Conservation (phyloP, 2,888 invertebrate genomes). For the Latheticus oryzae region DNA sequence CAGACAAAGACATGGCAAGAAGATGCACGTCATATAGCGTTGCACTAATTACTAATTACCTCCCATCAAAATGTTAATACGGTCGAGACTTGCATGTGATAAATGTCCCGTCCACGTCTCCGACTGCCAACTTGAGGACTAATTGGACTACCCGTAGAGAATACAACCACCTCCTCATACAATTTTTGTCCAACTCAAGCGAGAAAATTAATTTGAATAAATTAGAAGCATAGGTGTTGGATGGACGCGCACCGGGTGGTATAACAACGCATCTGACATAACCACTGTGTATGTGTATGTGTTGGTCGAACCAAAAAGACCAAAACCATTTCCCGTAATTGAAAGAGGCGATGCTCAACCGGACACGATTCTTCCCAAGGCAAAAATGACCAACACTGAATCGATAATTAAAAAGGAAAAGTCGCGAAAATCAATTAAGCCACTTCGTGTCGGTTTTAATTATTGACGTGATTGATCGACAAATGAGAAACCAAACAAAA, state of each 20-base stretch:
- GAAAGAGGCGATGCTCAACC: constrained; percentile 10
- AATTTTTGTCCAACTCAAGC: constrained; percentile 9
- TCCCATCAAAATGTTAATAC: constrained; percentile 52
- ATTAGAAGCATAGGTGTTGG: constrained; percentile 28
- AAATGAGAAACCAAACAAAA: too few species aligned
- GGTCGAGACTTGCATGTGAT: constrained; percentile 21
- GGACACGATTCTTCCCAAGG: constrained; percentile 1
- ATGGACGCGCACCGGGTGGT: constrained; percentile 22
- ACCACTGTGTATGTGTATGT: constrained; percentile 7
- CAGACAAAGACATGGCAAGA: constrained; percentile 14
- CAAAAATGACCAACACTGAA: constrained; percentile 13
- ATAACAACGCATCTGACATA: constrained; percentile 24
- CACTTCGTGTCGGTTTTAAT: constrained; percentile 27
- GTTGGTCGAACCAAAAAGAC: constrained; percentile 3
- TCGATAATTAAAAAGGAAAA: constrained; percentile 32
- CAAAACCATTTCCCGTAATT: constrained; percentile 18
- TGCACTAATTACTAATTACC: constrained; percentile 54
- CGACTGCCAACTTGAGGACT: constrained; percentile 28
- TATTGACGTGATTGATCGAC: constrained; percentile 29
- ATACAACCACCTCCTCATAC: constrained; percentile 19
- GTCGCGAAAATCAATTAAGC: constrained; percentile 32
- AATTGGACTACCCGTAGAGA: constrained; percentile 29
- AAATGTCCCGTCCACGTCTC: constrained; percentile 24
- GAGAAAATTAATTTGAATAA: constrained; percentile 30
- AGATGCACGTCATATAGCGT: constrained; percentile 47